Base-by-base conservation (phyloP, 2,113 vertebrate species). In the Dissostichus mawsoni region DNA sequence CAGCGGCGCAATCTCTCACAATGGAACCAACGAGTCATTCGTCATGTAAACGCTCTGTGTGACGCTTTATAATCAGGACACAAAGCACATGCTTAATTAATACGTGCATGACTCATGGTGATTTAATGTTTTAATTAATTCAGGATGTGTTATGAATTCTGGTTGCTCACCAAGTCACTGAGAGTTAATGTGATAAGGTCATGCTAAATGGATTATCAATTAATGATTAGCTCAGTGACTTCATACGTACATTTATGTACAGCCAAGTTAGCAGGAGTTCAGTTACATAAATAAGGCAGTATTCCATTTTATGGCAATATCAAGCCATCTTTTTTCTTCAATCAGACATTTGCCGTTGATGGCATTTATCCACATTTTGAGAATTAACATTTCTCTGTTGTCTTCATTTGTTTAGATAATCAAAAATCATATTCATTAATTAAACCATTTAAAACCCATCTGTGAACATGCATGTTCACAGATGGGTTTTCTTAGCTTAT, bases 11-110 rank as follows among this genome's bases (percentile, higher is more conserved):
- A 50, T 78, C 75, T 80, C 50, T 69, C 67, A 25, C 55, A 69
- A 62, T 72, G 75, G 72, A 87, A 79, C 69, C 16, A 11, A 78
- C 50, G 57, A 18, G 57, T 80, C 68, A 44, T 71, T 72, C 8
- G 9, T 70, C 55, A 12, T 53, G 41, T 36, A 84, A 70, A 80
- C 13, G 36, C 12, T 1, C 7, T 7, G 57, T 33, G 68, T 63
- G 23, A 77, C 57, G 29, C 16, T 57, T 80, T 20, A 45, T 48
- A 29, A 77, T 56, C 47, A 76, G 69, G 67, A 70, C 81, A 78
- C 76, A 50, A 72, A 82, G 33, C 69, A 48, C 55, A 61, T 44
- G 75, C 45, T 58, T 84, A 55, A 61, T 67, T 68, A 80, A 63
- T 65, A 52, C 0, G 1, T 4, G 33, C 51, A 16, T 44, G 66